phyloP scores from a whole-genome alignment of 2,888 invertebrate genomes.

The Epinotia demarniana region DNA sequence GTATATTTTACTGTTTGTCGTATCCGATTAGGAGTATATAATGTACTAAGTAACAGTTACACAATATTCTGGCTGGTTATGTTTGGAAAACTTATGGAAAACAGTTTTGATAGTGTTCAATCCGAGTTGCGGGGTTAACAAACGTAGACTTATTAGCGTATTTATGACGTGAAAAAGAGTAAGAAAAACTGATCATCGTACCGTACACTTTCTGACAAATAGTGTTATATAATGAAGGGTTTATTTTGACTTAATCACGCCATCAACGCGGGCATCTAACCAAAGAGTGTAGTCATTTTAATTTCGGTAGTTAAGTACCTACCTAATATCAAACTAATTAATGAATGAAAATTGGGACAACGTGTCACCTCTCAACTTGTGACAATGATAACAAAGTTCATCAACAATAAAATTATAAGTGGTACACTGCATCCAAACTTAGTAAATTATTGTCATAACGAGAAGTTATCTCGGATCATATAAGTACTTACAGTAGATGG shows the following conservation, averaged over 20 bases:
- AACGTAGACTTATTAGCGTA: background rate
- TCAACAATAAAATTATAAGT: background rate
- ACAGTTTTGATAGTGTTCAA: background rate
- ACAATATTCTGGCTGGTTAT: background rate
- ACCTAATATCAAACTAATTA: slow-evolving; percentile 26
- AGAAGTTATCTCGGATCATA: background rate
- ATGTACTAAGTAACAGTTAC: too few species aligned
- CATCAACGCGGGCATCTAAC: background rate
- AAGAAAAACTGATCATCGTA: background rate
- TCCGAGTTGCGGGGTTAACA: background rate
- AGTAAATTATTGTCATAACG: background rate
- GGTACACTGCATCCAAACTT: slow-evolving; percentile 6
- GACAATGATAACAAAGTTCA: slow-evolving; percentile 34
- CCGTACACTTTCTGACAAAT: background rate
- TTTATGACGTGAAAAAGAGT: background rate
- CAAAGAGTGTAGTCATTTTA: slow-evolving; percentile 17
- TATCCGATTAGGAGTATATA: background rate
- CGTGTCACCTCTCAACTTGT: slow-evolving; percentile 29
- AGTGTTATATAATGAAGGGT: background rate
- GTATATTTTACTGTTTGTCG: background rate
- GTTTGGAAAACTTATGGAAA: background rate
- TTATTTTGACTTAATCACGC: background rate
- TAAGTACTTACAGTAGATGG: background rate
- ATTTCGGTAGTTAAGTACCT: slow-evolving; percentile 28
- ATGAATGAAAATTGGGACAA: slow-evolving; percentile 32